Base-by-base conservation (phyloP, 2,113 vertebrate species). In the Aspidoscelis tigris region DNA sequence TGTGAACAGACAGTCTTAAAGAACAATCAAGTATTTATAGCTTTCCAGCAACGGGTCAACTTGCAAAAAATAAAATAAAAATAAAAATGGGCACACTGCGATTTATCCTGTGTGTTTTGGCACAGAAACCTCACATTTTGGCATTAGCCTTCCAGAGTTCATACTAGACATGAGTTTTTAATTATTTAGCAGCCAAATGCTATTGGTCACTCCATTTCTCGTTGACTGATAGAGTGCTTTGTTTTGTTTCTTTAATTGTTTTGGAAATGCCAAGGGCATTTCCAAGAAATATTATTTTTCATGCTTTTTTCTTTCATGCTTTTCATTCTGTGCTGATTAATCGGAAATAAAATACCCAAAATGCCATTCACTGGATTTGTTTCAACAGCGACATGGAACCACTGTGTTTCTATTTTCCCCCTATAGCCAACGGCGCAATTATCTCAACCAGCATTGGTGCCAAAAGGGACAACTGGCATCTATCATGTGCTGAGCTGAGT, bases 21-120 rank as follows among this genome's bases (percentile, higher is more conserved):
- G 22, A 61, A 70, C 33, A 20, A 58, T 43, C 24, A 71, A 61
- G 66, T 72, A 58, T 81, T 81, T 81, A 81, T 73, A 16, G 53
- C 39, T 58, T 3, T 61, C 53, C 5, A 41, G 43, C 47, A 72
- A 61, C 43, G 69, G 80, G 53, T 73, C 53, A 73, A 41, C 50
- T 72, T 72, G 53, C 53, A 61, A 81, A 50, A 50, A 33, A 33
- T 33, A 33, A 33, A 33, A 33, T 33, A 33, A 33, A 33, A 33
- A 33, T 33, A 33, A 50, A 81, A 72, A n/a, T 58, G 21, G 80
- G 69, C 53, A 72, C 7, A 22, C 24, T 26, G 33, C 55, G 71
- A 64, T 81, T 72, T 16, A 55, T 41, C 43, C 26, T 81, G 80
- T 61, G 43, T 43, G 20, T 81, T 81, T 81, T 58, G 80, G 68